phyloP scores from a whole-genome alignment of 2,797 vertebrate genomes.

The Todus mexicanus region DNA sequence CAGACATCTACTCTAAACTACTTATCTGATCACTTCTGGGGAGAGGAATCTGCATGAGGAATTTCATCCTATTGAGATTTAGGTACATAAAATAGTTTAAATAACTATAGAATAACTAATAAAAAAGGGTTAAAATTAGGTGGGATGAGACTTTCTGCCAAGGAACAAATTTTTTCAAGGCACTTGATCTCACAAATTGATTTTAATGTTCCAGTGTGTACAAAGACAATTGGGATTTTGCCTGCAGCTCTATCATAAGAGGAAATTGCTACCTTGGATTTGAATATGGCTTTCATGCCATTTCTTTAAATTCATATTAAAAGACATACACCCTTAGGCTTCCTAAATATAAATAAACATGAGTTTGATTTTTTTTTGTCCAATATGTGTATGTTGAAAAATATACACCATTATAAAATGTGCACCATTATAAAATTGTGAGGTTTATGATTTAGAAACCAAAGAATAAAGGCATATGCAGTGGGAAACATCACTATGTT shows the following conservation, averaged over 20 bases:
- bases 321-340: neutral
- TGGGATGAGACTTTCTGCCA: neutral
- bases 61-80: neutral
- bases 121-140: neutral
- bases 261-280: neutral
- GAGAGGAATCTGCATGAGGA: neutral
- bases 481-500: neutral
- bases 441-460: neutral
- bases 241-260: neutral
- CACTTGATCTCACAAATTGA: neutral
- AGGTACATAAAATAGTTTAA: neutral
- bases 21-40: neutral
- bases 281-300: neutral
- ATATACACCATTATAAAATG: no score
- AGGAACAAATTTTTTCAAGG: neutral
- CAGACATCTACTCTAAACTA: neutral
- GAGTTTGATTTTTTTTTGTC: neutral
- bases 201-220: neutral
- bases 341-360: rapidly evolving
- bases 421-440: neutral
- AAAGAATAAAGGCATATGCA: neutral
- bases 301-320: neutral
- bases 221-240: neutral
- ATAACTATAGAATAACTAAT: neutral
- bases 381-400: neutral